Evolutionary conservation across 2,113 vertebrate genomes (phyloP).

Genomic region (Cyphomyrus discorhynchus): DNA sequence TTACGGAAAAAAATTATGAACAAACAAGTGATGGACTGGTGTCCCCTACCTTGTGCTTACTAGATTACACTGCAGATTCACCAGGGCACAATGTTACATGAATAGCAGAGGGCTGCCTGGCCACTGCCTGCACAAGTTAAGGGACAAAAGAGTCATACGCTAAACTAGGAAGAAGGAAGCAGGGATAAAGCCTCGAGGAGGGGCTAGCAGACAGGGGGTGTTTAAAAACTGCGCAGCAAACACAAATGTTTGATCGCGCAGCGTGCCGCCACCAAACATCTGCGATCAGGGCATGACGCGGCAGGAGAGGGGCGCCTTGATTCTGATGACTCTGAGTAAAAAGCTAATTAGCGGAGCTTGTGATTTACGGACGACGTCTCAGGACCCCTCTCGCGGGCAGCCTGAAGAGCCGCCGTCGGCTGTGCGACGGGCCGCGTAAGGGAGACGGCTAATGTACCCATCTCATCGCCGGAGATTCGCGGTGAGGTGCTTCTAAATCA

Average conservation of each 20-base stretch:
- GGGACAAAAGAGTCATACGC: background rate
- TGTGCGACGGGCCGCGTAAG: slow-evolving; percentile 23
- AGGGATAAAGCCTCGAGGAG: background rate
- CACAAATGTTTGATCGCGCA: background rate
- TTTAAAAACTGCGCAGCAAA: background rate
- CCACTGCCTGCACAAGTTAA: background rate
- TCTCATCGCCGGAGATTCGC: slow-evolving; percentile 30
- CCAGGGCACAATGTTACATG: background rate
- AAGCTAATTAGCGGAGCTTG: slow-evolving; percentile 56
- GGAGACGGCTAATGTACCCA: slow-evolving; percentile 35
- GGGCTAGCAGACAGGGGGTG: background rate
- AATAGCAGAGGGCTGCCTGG: background rate
- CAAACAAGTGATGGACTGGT: background rate
- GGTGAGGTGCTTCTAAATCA: slow-evolving; percentile 57
- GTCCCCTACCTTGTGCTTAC: background rate
- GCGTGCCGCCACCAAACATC: slow-evolving; percentile 29
- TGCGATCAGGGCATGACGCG: slow-evolving; percentile 42
- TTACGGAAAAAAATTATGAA: background rate
- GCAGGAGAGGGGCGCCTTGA: slow-evolving; percentile 46
- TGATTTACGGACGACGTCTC: slow-evolving; percentile 59
- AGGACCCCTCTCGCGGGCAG: slow-evolving; percentile 56
- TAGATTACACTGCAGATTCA: background rate
- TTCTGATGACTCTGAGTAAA: slow-evolving; percentile 52
- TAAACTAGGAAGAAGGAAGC: background rate
- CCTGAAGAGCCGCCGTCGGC: slow-evolving; percentile 40